phyloP scores from a whole-genome alignment of 2,113 vertebrate genomes.

The Gobius niger region DNA sequence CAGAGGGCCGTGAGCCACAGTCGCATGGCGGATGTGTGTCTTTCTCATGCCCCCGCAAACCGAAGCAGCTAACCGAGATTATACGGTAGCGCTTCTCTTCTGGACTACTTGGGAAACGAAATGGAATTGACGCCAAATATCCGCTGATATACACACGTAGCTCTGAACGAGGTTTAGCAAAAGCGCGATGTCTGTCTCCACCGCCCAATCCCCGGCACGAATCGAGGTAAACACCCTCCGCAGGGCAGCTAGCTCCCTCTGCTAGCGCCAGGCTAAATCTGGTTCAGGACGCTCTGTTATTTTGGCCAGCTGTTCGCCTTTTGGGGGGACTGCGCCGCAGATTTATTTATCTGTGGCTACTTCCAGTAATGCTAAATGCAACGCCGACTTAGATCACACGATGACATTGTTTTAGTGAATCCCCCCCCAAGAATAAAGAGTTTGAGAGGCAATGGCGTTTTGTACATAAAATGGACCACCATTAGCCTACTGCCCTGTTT shows the following conservation, averaged over 20 bases:
- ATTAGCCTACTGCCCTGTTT: no score
- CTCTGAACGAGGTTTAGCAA: background rate
- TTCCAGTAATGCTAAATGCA: background rate
- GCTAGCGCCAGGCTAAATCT: constrained; percentile 51
- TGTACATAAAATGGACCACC: no score
- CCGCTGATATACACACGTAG: background rate
- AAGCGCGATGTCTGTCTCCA: constrained; percentile 42
- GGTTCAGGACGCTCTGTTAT: constrained; percentile 29
- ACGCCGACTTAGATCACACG: background rate
- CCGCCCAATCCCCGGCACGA: constrained; percentile 17
- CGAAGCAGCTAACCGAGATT: constrained; percentile 46
- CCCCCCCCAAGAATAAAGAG: background rate
- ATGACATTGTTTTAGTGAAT: background rate
- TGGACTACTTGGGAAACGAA: constrained; percentile 20
- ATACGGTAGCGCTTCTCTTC: constrained; percentile 36
- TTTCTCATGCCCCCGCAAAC: constrained; percentile 18
- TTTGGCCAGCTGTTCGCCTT: constrained; percentile 7
- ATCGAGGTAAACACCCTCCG: constrained; percentile 66
- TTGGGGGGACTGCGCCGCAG: background rate
- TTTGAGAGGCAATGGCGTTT: background rate
- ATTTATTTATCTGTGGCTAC: background rate
- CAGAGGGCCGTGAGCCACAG: background rate
- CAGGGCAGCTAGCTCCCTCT: constrained; percentile 11
- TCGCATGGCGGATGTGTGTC: constrained; percentile 49
- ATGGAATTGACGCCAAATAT: constrained; percentile 14